Base-by-base conservation (phyloP, 2,888 invertebrate species). In the Beris morrisii region DNA sequence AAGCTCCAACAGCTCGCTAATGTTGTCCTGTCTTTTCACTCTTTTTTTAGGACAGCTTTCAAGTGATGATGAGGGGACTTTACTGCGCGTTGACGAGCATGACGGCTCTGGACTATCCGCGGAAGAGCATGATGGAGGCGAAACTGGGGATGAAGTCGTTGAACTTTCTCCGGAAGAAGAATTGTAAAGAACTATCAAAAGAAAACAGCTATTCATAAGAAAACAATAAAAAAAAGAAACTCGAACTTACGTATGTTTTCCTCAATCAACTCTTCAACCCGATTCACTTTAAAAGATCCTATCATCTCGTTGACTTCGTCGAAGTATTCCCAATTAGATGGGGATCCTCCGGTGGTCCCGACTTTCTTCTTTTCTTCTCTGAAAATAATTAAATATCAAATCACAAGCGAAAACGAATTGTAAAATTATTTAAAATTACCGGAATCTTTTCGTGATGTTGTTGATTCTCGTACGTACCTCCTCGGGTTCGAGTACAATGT, bases 131-230 rank as follows among this genome's bases (percentile, higher is more conserved):
- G 44, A 2, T 44, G 44, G 3, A 44, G 44, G 44, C 44, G 44
- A 44, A 44, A 44, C 44, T n/a, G 44, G 44, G 44, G 44, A 44
- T 44, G 44, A 44, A 44, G 44, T 3, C n/a, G 44, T 44, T 44
- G 44, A 44, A n/a, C 44, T 44, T 44, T n/a, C 44, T 44, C 44
- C 44, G 44, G 44, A 44, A 44, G 44, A 44, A 44, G 44, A 44
- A 44, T 44, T 44, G 44, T 44, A 48, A 48, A 48, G 48, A 48
- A 48, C n/a, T 11, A 48, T 12, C 7, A 48, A 48, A 48, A 48
- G n/a, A 48, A 48, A 48, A 48, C 48, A 11, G 48, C 48, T 48
- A 11, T 48, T 6, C 48, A 48, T 22, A 48, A 48, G 48, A 48
- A 48, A 6, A 13, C 1, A 48, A 48, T 48, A 48, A 2, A n/a